These are phyloP conservation scores for Megalops cyprinoides DNA, from an alignment of 2,797 vertebrate genomes.

Conservation along the genomic window DNA sequence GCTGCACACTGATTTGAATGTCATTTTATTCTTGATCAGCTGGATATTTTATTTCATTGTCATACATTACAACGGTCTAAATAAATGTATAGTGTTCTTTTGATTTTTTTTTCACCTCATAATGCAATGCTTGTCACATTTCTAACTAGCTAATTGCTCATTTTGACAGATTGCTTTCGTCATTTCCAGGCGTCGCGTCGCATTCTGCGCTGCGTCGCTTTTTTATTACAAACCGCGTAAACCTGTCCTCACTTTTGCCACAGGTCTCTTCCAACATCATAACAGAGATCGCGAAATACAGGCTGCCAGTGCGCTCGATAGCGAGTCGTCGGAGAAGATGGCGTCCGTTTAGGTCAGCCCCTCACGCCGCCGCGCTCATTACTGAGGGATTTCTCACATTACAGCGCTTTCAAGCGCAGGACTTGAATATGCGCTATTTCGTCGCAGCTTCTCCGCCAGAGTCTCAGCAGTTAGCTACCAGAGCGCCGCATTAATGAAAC, in stretches of 20 bases:
- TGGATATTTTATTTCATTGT: no score
- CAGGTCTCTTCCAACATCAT: not conserved
- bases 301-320: not conserved
- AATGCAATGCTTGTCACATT: no score
- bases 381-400: not conserved
- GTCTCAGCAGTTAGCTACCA: not conserved
- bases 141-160: no score
- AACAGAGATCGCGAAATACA: not conserved
- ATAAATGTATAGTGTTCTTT: no score
- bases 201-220: not conserved
- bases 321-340: constrained; percentile 26
- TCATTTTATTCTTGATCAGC: no score
- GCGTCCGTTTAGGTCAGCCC: constrained; percentile 24
- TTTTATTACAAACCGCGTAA: constrained; percentile 1
- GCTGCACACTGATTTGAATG: no score
- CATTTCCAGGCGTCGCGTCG: constrained; percentile 30
- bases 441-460: not conserved
- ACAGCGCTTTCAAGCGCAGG: not conserved
- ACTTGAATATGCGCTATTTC: not conserved
- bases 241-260: not conserved
- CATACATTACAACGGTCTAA: no score
- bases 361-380: constrained; percentile 5
- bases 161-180: not conserved
- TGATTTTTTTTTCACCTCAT: no score
- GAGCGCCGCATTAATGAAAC: not conserved